Conservation (phyloP, 2,797 vertebrate species). For the Acanthornis magna region DNA sequence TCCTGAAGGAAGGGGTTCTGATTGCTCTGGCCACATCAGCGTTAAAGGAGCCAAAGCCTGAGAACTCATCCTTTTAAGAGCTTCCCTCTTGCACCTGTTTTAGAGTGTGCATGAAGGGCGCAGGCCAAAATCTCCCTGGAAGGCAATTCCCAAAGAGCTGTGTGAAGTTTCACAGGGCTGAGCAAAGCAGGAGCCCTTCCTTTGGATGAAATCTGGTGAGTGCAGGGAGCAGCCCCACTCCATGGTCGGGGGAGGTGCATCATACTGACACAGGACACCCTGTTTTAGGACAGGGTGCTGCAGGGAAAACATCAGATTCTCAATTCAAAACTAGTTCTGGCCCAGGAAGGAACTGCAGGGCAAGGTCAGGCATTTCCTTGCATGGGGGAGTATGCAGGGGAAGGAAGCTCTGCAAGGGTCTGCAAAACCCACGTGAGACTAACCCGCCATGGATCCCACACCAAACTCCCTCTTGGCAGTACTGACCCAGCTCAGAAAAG, state of each 20-base stretch:
- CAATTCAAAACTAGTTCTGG: not conserved
- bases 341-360: not conserved
- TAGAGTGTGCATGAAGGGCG: not conserved
- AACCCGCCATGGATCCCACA: not conserved
- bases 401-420: not conserved
- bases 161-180: not conserved
- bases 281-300: not conserved
- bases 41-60: not conserved
- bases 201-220: not conserved
- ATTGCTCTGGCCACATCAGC: fast-evolving
- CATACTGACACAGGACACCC: too few species aligned
- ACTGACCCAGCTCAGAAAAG: not conserved
- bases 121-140: not conserved
- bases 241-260: not conserved
- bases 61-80: not conserved
- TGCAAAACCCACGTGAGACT: not conserved
- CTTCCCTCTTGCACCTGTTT: not conserved
- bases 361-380: not conserved
- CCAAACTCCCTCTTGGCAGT: not conserved
- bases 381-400: fast-evolving
- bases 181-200: not conserved
- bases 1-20: not conserved
- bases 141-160: not conserved
- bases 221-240: not conserved
- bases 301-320: not conserved